Evolutionary conservation across 2,888 invertebrate genomes (phyloP), one percentile per base, ranked within the genome.

Genomic region (Andricus curvator): DNA sequence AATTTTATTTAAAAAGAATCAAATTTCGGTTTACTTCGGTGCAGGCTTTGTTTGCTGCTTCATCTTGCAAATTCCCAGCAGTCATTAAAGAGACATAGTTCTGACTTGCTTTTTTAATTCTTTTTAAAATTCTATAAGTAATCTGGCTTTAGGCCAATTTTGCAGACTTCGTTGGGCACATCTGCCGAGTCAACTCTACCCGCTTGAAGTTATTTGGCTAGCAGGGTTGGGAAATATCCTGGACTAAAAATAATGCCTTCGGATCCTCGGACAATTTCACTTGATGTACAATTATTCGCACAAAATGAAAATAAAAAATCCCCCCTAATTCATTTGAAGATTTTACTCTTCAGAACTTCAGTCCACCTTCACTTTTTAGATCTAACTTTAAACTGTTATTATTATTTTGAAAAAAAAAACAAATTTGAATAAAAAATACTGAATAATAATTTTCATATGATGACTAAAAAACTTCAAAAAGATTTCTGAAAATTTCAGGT

Each of bases 91-190:
- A 62, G 25, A 9, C 48, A 48, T 37, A 56, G 56, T 74, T 74
- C 51, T 51, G 11, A 56, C 33, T 74, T 74, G 74, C 51, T 74
- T 74, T n/a, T 74, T 33, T 56, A 0, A 74, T 56, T 74, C 56
- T 74, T 74, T 74, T 74, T 70, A n/a, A 17, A 74, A 56, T 74
- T 56, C 74, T 74, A 74, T 74, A 74, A 74, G 74, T 74, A 74
- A 74, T 56, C 33, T 74, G 74, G 74, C 56, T 51, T 20, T n/a
- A 17, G 33, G 74, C 74, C 74, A 74, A 74, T 56, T 74, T 74
- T 56, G 29, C 51, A 29, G 74, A 56, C 33, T 74, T 74, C 56
- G 74, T 51, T 56, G 48, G 33, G n/a, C 56, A 74, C 74, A 74
- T 74, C 74, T 74, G 74, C 74, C 74, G 74, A 74, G 56, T 56